Base-by-base conservation (phyloP, 2,113 vertebrate genomes). In the Dolichotis patagonum region DNA sequence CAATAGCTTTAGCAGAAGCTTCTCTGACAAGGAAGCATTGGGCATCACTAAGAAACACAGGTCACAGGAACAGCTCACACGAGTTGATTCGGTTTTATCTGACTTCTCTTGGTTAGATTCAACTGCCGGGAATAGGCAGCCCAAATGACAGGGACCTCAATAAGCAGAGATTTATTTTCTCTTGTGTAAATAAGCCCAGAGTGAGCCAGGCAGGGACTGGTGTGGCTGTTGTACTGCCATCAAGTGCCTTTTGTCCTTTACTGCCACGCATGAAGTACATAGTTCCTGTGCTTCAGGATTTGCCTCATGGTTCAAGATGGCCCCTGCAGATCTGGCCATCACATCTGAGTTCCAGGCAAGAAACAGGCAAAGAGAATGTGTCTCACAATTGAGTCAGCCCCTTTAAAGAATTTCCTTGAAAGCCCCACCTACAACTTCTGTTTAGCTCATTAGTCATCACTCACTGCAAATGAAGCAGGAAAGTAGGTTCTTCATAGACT, bases 391-490 rank as follows among this genome's bases (percentile, higher is more conserved):
- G 62, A 96, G 71, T 77, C 84, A 73, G 41, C 58, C 77, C 80
- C 49, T 14, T 81, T 20, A 46, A 38, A 80, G 30, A 65, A 3
- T 2, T 46, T 88, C 58, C 56, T 52, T 22, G 19, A 90, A 91
- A 58, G 56, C 19, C 69, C 35, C 83, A 89, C 49, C 75, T 62
- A 85, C 9, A 2, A 17, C 43, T 52, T 82, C 54, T 62, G 1
- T 71, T 78, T 78, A 9, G 26, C 41, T 63, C 69, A 7, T 3
- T 11, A 30, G 52, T 56, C 78, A 65, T 16, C 56, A 22, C 28
- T 81, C 91, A 84, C 96, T 96, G 91, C 96, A 96, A 95, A 80
- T 28, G 95, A 95, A 56, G 78, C 83, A 93, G 63, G 56, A 6
- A 38, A 1, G 32, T 2, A 22, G 58, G 49, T 54, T 84, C 67